Base-by-base conservation (phyloP, 2,797 vertebrate species). In the Tamandua tetradactyla region DNA sequence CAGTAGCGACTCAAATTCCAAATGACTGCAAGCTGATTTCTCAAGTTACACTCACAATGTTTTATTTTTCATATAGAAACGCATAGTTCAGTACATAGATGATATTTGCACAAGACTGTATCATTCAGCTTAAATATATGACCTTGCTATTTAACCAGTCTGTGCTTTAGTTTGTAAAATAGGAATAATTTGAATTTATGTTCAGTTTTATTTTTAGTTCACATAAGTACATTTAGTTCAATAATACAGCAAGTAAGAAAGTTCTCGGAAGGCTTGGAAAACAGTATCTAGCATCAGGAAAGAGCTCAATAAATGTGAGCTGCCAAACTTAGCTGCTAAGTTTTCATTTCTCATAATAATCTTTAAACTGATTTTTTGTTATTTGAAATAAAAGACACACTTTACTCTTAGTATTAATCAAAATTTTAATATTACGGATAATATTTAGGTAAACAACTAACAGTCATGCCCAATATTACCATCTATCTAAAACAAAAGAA, bases 1-100 rank as follows among this genome's bases (percentile, higher is more conserved):
- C 64, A 87, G 35, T 25, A 87, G 92, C 87, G 79, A 25, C 5
- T 40, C 87, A 71, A 81, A 35, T 90, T 92, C 14, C 32, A 95
- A 79, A 74, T 85, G 35, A 10, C 35, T 76, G 23, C 10, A 71
- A 7, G 6, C 2, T 95, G 2, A 61, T 74, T 95, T 91, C 23
- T 90, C 32, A 84, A 87, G 83, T 82, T 59, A 44, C 1, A 47
- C 3, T 74, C 80, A 9, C 0, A 81, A 55, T 7, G 6, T 55
- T 55, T 20, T 68, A 57, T 72, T 84, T 52, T 93, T 30, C 61
- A 35, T 11, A 92, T 75, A 89, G 55, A 40, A 93, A 80, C 74
- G 3, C 3, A 57, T 74, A 14, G 7, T 71, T 78, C 37, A 72
- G 7, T 76, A 68, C 3, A 62, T 37, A 72, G 30, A 71, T 74